phyloP scores from a whole-genome alignment of 2,797 vertebrate species.

The Chaetodon trifasciatus region DNA sequence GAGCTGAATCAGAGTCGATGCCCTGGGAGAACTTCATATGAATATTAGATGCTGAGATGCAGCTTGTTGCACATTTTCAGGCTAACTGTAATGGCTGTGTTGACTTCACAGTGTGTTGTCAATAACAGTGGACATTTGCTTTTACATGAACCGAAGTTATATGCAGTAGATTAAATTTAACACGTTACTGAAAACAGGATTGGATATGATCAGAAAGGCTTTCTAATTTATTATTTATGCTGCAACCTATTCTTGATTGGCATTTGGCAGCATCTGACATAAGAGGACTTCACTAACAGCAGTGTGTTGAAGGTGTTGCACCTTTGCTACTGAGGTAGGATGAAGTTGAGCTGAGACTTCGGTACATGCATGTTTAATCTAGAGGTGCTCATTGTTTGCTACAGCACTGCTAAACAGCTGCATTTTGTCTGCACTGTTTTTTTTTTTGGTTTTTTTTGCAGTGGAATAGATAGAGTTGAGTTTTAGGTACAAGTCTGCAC shows the following conservation, averaged over 20 bases:
- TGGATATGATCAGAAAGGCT: conserved; percentile 13
- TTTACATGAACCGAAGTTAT: conserved; percentile 8
- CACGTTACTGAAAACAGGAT: conserved; percentile 19
- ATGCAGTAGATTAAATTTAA: neutral
- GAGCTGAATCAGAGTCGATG: conserved; percentile 5
- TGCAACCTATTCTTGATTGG: neutral
- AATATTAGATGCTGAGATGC: conserved; percentile 43
- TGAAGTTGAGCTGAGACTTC: conserved; percentile 33
- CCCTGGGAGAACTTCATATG: conserved; percentile 31
- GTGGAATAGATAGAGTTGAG: conserved; percentile 15
- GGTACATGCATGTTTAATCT: conserved; percentile 31
- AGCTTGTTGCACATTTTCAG: conserved; percentile 66
- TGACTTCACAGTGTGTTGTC: conserved; percentile 33
- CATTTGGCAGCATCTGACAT: neutral
- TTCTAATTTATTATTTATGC: conserved; percentile 64
- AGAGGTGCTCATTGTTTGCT: conserved; percentile 9
- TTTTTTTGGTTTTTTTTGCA: conserved; percentile 8
- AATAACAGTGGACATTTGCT: conserved; percentile 31
- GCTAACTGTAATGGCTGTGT: conserved; percentile 37
- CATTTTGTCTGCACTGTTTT: neutral
- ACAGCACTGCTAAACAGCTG: neutral
- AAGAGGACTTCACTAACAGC: neutral
- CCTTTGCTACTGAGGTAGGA: conserved; percentile 7
- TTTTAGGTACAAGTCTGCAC: conserved; percentile 25
- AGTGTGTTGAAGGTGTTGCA: neutral